phyloP scores from a whole-genome alignment of 1,140 invertebrate species.

The Whitmania pigra region DNA sequence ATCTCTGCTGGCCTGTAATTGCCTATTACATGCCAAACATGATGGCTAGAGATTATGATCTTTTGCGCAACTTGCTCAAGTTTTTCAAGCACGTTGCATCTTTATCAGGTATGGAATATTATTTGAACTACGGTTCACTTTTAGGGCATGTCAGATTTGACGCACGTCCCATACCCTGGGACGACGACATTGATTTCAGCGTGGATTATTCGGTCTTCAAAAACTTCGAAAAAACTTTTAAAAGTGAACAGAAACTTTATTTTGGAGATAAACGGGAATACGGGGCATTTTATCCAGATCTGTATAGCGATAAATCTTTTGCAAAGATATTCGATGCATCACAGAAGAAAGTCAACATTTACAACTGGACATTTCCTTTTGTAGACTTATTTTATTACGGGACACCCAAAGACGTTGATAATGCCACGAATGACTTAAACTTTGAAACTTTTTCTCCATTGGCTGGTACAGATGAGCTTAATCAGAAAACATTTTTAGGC shows the following conservation, averaged over 20 bases:
- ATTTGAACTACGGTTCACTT: neutral
- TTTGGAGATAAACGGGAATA: neutral
- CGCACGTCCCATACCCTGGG: neutral
- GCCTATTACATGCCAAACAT: neutral
- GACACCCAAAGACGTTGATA: neutral
- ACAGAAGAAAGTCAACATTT: neutral
- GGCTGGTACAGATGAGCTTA: neutral
- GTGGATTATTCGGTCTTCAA: neutral
- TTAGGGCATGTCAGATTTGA: neutral
- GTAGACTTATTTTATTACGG: slow-evolving; percentile 2
- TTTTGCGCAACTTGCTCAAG: neutral
- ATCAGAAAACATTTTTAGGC: neutral
- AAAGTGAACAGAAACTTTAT: neutral
- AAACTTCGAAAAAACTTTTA: neutral
- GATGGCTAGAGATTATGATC: neutral
- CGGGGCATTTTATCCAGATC: neutral
- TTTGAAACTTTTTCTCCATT: neutral
- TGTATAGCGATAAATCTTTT: neutral
- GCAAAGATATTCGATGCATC: neutral
- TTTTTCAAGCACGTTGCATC: slow-evolving; percentile 3
- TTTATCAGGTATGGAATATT: neutral
- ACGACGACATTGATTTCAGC: neutral
- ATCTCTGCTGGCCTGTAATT: neutral
- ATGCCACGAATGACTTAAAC: neutral
- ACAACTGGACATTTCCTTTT: slow-evolving; percentile 5